Percentiles rank a stretch among this genome's conserved stretches.
phyloP scores from a whole-genome alignment of 37 sponge, comb jelly and placozoan genomes.

The Petrosia ficiformis region DNA sequence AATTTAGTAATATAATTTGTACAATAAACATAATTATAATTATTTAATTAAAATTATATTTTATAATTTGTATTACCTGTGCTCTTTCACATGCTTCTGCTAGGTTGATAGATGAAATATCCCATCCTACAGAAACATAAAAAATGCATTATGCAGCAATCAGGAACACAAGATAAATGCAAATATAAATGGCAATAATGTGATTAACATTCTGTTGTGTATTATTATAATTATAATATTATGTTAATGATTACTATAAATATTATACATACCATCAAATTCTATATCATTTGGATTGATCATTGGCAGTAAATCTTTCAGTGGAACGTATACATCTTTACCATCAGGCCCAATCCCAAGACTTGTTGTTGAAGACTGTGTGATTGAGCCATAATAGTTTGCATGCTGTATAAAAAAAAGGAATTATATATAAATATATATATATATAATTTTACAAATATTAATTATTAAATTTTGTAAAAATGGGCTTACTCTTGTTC shows the following conservation, averaged over 20 bases:
- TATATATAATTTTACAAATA: background rate
- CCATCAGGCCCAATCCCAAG: constrained; percentile 73
- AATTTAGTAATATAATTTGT: too few relatives aligned
- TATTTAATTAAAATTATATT: too few relatives aligned
- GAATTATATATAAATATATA: background rate
- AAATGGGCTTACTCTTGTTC: constrained; percentile 59
- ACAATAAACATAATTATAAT: too few relatives aligned
- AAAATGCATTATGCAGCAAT: background rate
- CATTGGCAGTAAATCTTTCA: constrained; percentile 85
- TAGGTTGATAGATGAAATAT: constrained; percentile 64
- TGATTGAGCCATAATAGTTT: constrained; percentile 85
- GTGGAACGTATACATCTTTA: constrained; percentile 73
- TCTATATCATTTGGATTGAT: constrained; percentile 86
- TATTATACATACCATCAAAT: constrained; percentile 67
- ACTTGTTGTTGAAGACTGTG: constrained; percentile 80
- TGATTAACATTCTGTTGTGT: too few relatives aligned
- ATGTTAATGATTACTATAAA: too few relatives aligned
- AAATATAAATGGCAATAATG: too few relatives aligned
- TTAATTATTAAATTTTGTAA: too few relatives aligned
- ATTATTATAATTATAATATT: background rate
- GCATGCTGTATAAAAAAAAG: constrained; percentile 29
- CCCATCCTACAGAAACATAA: constrained; percentile 58
- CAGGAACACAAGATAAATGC: too few relatives aligned
- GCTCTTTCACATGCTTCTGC: constrained; percentile 80
- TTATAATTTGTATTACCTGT: constrained; percentile 19